phyloP scores from a whole-genome alignment of 2,113 vertebrate genomes.

The Dinomys branickii region DNA sequence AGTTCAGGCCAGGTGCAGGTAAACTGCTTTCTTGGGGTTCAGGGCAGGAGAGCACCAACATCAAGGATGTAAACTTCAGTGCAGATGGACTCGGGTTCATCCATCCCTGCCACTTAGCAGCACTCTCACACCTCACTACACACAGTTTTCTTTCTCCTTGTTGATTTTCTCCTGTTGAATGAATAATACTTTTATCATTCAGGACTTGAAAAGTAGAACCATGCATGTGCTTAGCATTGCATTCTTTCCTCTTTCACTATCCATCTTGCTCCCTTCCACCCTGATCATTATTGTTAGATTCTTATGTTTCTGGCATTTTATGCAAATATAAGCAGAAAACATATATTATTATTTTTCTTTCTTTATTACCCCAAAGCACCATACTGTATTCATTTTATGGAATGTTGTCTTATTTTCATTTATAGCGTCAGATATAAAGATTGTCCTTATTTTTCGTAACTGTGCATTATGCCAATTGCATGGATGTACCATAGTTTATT shows the following conservation, averaged over 20 bases:
- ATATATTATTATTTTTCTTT: not conserved
- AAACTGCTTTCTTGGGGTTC: not conserved
- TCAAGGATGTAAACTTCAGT: not conserved
- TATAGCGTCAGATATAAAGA: not conserved
- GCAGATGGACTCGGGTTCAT: not conserved
- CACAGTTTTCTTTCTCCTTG: not conserved
- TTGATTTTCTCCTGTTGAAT: conserved; percentile 2
- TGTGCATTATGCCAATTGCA: not conserved
- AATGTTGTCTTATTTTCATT: not conserved
- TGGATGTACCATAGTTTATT: not conserved
- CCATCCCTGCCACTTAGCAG: not conserved
- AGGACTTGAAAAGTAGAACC: not conserved
- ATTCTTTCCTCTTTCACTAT: not conserved
- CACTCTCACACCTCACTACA: not conserved
- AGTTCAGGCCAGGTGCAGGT: not conserved
- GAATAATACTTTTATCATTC: not conserved
- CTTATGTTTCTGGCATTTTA: not conserved
- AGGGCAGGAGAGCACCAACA: not conserved
- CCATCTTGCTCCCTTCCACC: not conserved
- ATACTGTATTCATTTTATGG: not conserved
- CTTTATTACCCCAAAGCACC: not conserved
- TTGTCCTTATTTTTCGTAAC: not conserved
- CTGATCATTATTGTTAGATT: not conserved
- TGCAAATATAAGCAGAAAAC: not conserved
- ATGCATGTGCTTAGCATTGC: not conserved